A percentile compares a stretch with the other conserved stretches of the same genome.
Conservation (phyloP, 2,113 vertebrate genomes). For the Odocoileus virginianus region DNA sequence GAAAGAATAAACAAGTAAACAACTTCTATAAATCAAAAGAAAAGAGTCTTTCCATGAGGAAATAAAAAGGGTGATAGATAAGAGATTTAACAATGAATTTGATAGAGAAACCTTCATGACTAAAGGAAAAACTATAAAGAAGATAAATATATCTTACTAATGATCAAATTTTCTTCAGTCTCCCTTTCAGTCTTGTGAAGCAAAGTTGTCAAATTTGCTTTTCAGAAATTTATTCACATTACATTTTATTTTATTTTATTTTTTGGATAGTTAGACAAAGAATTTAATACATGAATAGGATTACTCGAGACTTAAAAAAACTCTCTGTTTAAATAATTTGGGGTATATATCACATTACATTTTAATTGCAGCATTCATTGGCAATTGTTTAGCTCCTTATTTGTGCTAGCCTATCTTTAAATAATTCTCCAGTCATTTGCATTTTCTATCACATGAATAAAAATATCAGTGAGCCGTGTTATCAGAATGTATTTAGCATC, state of each 20-base stretch:
- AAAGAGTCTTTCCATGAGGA: neutral
- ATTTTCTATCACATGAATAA: neutral
- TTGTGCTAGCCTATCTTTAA: neutral
- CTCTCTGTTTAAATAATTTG: neutral
- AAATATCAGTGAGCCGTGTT: neutral
- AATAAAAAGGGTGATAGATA: neutral
- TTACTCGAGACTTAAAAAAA: neutral
- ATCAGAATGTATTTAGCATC: neutral
- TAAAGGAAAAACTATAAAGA: neutral
- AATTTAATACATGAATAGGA: neutral
- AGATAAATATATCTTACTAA: neutral
- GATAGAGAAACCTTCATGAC: neutral
- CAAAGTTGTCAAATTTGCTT: neutral
- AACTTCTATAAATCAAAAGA: neutral
- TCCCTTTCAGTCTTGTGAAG: neutral
- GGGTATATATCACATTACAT: neutral
- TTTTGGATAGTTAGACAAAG: neutral
- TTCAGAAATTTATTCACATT: neutral
- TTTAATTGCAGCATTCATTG: neutral
- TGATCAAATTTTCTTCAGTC: neutral
- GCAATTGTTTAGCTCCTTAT: neutral
- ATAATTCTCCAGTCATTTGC: neutral
- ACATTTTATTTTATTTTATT: too few relatives aligned
- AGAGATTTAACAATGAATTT: neutral
- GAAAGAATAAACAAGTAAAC: neutral